Conservation (phyloP, 2,888 invertebrate species). For the Morinoia aosen region DNA sequence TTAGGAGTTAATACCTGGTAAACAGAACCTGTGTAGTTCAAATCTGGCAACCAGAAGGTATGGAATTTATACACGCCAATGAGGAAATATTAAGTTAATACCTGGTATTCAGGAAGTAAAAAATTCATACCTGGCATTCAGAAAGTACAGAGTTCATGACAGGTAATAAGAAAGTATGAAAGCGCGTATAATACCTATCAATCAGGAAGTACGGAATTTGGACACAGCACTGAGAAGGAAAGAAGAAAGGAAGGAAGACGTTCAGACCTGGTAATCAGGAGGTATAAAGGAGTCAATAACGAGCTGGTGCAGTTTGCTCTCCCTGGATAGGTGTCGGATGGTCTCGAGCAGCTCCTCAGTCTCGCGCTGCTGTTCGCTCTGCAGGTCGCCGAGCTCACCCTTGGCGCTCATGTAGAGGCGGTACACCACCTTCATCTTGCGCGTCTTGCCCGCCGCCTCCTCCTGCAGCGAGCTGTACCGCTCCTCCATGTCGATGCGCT, state of each 20-base stretch:
- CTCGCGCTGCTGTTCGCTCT: conserved; percentile 95
- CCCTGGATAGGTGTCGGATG: conserved; percentile 88
- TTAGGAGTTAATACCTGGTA: background rate
- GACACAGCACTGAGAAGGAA: background rate
- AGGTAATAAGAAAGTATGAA: background rate
- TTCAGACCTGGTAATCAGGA: conserved; percentile 85
- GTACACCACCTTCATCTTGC: conserved; percentile 91
- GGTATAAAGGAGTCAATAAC: conserved; percentile 95
- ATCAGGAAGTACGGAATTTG: conserved; percentile 92
- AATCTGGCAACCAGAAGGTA: background rate
- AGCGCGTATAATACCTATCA: conserved; percentile 81
- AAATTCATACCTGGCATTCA: background rate
- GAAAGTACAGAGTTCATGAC: background rate
- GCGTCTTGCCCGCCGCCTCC: conserved; percentile 91
- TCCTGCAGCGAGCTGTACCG: conserved; percentile 95
- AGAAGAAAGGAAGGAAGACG: background rate
- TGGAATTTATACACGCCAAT: background rate
- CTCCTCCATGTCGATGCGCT: conserved; percentile 93
- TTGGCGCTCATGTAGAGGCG: conserved; percentile 88
- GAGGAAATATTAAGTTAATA: background rate
- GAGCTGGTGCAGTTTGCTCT: conserved; percentile 90
- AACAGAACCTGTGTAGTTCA: background rate
- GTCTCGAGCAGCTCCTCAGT: conserved; percentile 96
- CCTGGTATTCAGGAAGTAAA: background rate
- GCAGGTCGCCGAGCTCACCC: conserved; percentile 84